These are phyloP conservation scores for Barbus barbus DNA, from an alignment of 2,113 vertebrate genomes.

Conservation along the genomic window DNA sequence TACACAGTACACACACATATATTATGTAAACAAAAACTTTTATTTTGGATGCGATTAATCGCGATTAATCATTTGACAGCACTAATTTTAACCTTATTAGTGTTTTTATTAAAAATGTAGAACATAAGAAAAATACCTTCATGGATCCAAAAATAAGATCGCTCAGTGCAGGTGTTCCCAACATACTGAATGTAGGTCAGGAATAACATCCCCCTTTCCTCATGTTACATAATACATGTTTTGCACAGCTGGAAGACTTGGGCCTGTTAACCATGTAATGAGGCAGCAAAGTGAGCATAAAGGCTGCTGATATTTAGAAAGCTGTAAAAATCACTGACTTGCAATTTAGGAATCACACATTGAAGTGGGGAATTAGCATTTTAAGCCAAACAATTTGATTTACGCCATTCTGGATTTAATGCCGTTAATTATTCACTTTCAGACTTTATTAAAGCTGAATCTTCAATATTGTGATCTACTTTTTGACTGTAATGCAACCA, in stretches of 20 bases:
- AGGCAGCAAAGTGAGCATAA: conserved; percentile 4
- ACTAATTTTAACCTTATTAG: neutral
- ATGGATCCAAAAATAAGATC: neutral
- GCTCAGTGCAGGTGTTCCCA: neutral
- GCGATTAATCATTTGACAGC: too few relatives aligned
- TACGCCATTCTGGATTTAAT: neutral
- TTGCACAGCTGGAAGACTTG: conserved; percentile 17
- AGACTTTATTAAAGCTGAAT: conserved; percentile 23
- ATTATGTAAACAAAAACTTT: too few relatives aligned
- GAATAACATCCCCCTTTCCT: neutral
- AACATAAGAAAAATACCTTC: neutral
- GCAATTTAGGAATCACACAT: neutral
- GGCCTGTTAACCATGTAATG: conserved; percentile 20
- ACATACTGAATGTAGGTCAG: conserved; percentile 37
- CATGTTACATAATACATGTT: conserved; percentile 7
- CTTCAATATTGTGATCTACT: conserved; percentile 28
- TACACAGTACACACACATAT: too few relatives aligned
- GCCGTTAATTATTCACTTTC: conserved; percentile 8
- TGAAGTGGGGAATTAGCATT: conserved; percentile 7
- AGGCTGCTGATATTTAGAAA: neutral
- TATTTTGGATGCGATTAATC: too few relatives aligned
- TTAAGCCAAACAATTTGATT: neutral
- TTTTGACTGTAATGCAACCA: conserved; percentile 30
- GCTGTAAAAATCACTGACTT: neutral
- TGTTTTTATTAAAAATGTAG: neutral